A percentile compares a stretch with the other conserved stretches of the same genome.
Conservation (phyloP, 2,113 vertebrate genomes). For the Danio rerio region DNA sequence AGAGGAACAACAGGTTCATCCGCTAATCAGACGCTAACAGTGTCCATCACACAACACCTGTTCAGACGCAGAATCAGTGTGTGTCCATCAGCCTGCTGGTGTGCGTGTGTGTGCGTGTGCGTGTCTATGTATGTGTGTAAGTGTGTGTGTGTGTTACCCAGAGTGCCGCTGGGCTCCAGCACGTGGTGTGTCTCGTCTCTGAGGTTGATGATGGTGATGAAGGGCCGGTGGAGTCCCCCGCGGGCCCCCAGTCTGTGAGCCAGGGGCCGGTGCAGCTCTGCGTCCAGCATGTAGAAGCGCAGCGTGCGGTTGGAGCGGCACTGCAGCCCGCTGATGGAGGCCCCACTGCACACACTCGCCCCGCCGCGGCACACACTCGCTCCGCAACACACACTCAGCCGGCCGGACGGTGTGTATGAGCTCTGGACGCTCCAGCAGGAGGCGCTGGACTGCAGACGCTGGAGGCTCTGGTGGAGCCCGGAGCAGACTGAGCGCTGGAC, state of each 20-base stretch:
- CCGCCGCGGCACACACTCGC: conserved; percentile 45
- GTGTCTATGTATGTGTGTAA: background rate
- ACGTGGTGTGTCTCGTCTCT: conserved; percentile 93
- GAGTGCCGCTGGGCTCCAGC: conserved; percentile 80
- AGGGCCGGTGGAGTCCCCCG: conserved; percentile 71
- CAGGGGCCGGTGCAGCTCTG: conserved; percentile 90
- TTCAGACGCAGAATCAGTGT: background rate
- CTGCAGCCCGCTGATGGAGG: conserved; percentile 83
- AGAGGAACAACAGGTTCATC: background rate
- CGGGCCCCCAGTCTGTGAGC: conserved; percentile 88
- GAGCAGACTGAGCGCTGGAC: conserved; percentile 73
- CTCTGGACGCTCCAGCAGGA: conserved; percentile 77
- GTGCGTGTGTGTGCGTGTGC: background rate
- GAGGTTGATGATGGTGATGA: conserved; percentile 90
- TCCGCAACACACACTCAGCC: conserved; percentile 90
- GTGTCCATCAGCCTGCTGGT: background rate
- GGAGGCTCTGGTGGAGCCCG: background rate
- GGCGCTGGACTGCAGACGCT: background rate
- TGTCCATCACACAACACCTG: no score
- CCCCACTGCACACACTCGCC: conserved; percentile 53
- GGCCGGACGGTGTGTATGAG: conserved; percentile 86
- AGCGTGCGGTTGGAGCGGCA: conserved; percentile 96
- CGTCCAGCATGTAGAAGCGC: conserved; percentile 92
- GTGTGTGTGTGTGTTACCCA: conserved; percentile 77
- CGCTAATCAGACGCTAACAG: background rate